Base-by-base conservation (phyloP, 1,140 invertebrate genomes). In the Drosophila kepulauana region DNA sequence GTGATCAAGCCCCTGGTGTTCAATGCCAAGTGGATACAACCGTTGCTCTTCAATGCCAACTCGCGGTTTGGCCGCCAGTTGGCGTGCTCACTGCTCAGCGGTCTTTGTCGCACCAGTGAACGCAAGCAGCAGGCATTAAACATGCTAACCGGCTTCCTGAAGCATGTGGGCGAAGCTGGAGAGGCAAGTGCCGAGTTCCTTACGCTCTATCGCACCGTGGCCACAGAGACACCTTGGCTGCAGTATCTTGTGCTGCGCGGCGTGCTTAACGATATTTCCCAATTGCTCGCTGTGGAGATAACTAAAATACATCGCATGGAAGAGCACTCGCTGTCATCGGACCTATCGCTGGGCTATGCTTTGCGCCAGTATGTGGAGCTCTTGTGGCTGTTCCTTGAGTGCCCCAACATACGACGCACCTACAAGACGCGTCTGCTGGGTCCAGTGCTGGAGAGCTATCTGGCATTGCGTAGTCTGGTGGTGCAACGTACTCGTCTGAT, bases 401-500 rank as follows among this genome's bases (percentile, higher is more conserved):
- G 98, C 93, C 94, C 95, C 71, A 95, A 96, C 76, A 95, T 98
- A 81, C 95, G 98, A 64, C 95, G 97, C 71, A 96, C 97, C 57
- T 99, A 98, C 93, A 99, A 99, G 93, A 96, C 96, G 2, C 94
- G 96, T 58, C 93, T 99, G 59, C 96, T 99, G 96, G 97, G 45
- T 95, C 97, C 71, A 0, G 92, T 92, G 96, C 98, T 99, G 0
- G 98, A 99, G 93, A 98, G 98, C 0, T 99, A 99, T 93, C 94
- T 99, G 46, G 97, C 97, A 0, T 93, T 99, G 52, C 94, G 98
- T 16, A 95, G 98, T 74, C 94, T 99, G 4, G 97, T 99, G 10
- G 97, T 99, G 54, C 98, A 99, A 93, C 94, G 98, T 65, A 99
- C 98, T 0, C 95, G 98, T 67, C 94, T 99, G 25, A 98, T 99